These are phyloP conservation scores for Acleris sparsana DNA, from an alignment of 2,888 invertebrate species.

Conservation along the genomic window DNA sequence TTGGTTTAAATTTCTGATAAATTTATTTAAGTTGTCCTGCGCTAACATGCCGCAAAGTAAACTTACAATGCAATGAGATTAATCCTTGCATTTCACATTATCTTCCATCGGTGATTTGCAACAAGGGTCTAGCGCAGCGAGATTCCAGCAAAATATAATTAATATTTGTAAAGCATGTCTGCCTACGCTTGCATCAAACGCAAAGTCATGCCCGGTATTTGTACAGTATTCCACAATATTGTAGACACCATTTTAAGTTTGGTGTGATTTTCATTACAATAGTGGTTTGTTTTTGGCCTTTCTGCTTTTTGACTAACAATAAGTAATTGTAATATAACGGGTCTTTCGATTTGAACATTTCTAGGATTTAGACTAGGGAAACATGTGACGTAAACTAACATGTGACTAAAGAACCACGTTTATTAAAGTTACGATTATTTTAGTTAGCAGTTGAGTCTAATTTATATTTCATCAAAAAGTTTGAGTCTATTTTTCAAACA, in stretches of 20 bases:
- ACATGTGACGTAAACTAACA: too few relatives aligned
- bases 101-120: slow-evolving; percentile 15
- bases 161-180: slow-evolving; percentile 32
- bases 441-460: too few relatives aligned
- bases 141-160: slow-evolving; percentile 36
- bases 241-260: neutral
- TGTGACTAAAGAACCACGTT: too few relatives aligned
- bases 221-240: slow-evolving; percentile 25
- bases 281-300: neutral
- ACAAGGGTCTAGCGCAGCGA: slow-evolving; percentile 32
- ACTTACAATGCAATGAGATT: slow-evolving; percentile 5
- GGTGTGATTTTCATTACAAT: neutral
- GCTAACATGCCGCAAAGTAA: neutral
- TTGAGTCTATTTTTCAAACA: too few relatives aligned
- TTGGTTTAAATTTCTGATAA: too few relatives aligned
- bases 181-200: slow-evolving; percentile 39
- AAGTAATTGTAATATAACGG: too few relatives aligned
- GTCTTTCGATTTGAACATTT: too few relatives aligned
- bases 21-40: too few relatives aligned
- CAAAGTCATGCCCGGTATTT: slow-evolving; percentile 42
- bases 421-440: too few relatives aligned
- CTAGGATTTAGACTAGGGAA: too few relatives aligned
- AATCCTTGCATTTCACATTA: slow-evolving; percentile 30
- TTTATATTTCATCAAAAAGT: too few relatives aligned
- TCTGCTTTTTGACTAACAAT: too few relatives aligned